phyloP scores from a whole-genome alignment of 1,140 invertebrate genomes.

The Zaprionus ornatus region DNA sequence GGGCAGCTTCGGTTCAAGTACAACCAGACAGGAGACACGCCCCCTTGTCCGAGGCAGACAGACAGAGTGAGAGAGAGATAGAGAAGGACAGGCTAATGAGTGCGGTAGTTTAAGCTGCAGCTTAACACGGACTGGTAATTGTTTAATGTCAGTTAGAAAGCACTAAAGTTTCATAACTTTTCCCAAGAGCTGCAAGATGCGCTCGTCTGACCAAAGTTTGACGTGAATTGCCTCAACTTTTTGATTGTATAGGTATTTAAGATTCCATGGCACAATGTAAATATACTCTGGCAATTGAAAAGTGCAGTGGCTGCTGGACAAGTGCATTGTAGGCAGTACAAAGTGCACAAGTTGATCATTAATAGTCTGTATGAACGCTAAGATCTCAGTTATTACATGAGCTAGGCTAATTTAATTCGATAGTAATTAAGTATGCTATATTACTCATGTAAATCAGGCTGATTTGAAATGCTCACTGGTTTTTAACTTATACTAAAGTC shows the following conservation, averaged over 20 bases:
- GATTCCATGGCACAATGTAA: background rate
- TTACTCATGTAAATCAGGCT: no score
- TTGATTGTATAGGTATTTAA: constrained; percentile 1
- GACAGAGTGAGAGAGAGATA: background rate
- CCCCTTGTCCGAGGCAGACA: background rate
- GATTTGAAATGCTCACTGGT: no score
- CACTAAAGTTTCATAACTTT: background rate
- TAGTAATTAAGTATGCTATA: no score
- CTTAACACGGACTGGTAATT: constrained; percentile 7
- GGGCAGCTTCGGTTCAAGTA: constrained; percentile 20
- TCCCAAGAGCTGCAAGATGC: background rate
- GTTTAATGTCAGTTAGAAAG: background rate
- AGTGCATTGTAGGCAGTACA: no score
- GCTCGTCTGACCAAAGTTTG: constrained; percentile 5
- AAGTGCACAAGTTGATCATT: no score
- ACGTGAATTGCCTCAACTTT: background rate
- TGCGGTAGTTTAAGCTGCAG: constrained; percentile 13
- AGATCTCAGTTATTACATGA: no score
- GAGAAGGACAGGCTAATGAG: constrained; percentile 24
- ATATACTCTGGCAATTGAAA: background rate
- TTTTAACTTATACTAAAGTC: no score
- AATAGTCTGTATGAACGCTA: no score
- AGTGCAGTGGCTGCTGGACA: background rate
- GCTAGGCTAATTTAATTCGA: no score
- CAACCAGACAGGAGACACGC: constrained; percentile 3